Evolutionary conservation across 2,113 vertebrate genomes (phyloP).

Genomic region (Oreotrochilus melanogaster): DNA sequence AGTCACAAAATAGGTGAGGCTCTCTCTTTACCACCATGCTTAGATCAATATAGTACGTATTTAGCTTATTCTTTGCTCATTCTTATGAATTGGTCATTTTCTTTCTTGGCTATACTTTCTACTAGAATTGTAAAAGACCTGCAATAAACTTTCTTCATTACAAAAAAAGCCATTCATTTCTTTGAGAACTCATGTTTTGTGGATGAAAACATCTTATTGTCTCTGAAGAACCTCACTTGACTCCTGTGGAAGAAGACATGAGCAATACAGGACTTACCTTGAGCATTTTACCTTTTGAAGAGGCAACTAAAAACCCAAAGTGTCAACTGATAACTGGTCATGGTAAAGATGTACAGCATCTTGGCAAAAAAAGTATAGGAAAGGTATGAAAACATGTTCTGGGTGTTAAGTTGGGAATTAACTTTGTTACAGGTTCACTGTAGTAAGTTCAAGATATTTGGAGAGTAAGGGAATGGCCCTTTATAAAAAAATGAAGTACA

Average conservation of each 20-base stretch:
- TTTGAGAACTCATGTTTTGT: not conserved
- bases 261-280: not conserved
- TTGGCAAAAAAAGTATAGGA: not conserved
- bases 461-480: not conserved
- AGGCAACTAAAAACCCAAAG: not conserved
- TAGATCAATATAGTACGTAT: slow-evolving; percentile 54
- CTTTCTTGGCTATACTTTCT: slow-evolving; percentile 78
- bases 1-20: not conserved
- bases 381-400: not conserved
- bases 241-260: not conserved
- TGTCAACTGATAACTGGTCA: not conserved
- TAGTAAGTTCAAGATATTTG: not conserved
- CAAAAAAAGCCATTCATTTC: not conserved
- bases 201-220: not conserved
- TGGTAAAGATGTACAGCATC: not conserved
- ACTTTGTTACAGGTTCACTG: not conserved
- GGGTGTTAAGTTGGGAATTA: not conserved
- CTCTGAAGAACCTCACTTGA: not conserved
- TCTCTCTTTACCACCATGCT: slow-evolving; percentile 47
- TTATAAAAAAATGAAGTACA: not conserved
- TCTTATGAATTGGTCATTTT: slow-evolving; percentile 59
- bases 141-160: slow-evolving; percentile 82
- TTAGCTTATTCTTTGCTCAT: slow-evolving; percentile 58
- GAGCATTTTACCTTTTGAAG: not conserved
- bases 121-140: slow-evolving; percentile 76